Base-by-base conservation (phyloP, 2,113 vertebrate genomes). In the Menura novaehollandiae region DNA sequence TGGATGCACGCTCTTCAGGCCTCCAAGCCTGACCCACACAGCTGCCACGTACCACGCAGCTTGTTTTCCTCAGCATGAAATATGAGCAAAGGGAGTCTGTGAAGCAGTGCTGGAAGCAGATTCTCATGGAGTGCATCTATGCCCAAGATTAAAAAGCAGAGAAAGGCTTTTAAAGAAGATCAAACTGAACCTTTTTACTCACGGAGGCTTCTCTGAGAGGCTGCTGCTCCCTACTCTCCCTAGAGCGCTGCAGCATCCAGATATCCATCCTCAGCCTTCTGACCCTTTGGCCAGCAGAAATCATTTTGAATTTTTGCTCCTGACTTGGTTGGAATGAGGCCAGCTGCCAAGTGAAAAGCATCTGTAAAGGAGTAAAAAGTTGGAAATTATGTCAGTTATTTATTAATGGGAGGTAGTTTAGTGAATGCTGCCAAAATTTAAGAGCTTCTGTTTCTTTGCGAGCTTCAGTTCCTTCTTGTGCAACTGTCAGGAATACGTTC, bases 401-500 rank as follows among this genome's bases (percentile, higher is more conserved):
- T 95, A 91, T 93, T 91, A 92, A 86, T 47, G 55, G 78, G 72
- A 96, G 53, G 69, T 33, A 85, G 81, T 58, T 95, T 85, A 83
- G 66, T 37, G 63, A 91, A 93, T 62, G 53, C 73, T 96, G 94
- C 95, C 96, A 95, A 85, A 83, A 94, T 53, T 52, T 58, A 79
- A 85, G 74, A 89, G 95, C 95, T 95, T 90, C 91, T 89, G 82
- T 92, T 95, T 94, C 87, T 89, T 37, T 63, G 72, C 1, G 6
- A 81, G 60, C 76, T 87, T 91, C n/a, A 32, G 46, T 58, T 91
- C 62, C 68, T 69, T 88, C 90, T 94, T 91, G 90, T 83, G 78
- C 60, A 94, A 91, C 81, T 28, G 15, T 80, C 69, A 96, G 92
- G 92, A 96, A 85, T 6, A 46, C 18, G 37, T 63, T 86, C 78